These are phyloP conservation scores for Zaprionus lachaisei DNA, from an alignment of 1,140 invertebrate species.

Conservation along the genomic window DNA sequence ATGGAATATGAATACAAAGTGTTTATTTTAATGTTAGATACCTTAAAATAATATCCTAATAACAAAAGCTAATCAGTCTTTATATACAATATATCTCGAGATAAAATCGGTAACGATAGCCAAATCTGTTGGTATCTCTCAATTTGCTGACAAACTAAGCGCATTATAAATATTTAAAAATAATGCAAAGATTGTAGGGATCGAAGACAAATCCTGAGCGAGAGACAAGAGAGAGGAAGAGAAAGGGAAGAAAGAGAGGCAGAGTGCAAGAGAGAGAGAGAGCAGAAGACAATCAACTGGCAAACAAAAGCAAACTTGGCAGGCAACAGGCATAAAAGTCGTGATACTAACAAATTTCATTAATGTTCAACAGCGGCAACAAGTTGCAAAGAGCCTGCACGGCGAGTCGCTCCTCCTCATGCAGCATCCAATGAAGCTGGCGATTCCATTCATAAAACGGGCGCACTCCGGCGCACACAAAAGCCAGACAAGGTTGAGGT, in stretches of 20 bases:
- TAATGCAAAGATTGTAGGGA: slow-evolving; percentile 54
- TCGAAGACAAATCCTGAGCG: not conserved
- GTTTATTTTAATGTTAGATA: no score
- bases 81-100: not conserved
- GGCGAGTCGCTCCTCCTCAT: slow-evolving; percentile 19
- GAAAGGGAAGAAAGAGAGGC: not conserved
- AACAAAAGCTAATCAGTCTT: no score
- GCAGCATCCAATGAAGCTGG: slow-evolving; percentile 27
- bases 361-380: slow-evolving; percentile 81
- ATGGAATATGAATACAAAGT: no score
- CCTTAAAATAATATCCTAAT: no score
- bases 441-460: slow-evolving; percentile 78
- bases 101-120: not conserved
- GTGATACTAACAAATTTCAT: slow-evolving; percentile 83
- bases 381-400: slow-evolving; percentile 67
- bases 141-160: slow-evolving; percentile 25
- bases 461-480: slow-evolving; percentile 54
- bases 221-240: slow-evolving; percentile 23
- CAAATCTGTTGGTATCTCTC: slow-evolving; percentile 9
- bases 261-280: slow-evolving; percentile 4
- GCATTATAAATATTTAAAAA: slow-evolving; percentile 62
- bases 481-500: slow-evolving; percentile 25
- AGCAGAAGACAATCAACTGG: slow-evolving; percentile 57
- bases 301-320: slow-evolving; percentile 68
- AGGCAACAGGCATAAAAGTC: slow-evolving; percentile 78